Evolutionary conservation across 2,888 invertebrate species (phyloP), one percentile per base, ranked within the genome.

Genomic region (Papilio elwesi): DNA sequence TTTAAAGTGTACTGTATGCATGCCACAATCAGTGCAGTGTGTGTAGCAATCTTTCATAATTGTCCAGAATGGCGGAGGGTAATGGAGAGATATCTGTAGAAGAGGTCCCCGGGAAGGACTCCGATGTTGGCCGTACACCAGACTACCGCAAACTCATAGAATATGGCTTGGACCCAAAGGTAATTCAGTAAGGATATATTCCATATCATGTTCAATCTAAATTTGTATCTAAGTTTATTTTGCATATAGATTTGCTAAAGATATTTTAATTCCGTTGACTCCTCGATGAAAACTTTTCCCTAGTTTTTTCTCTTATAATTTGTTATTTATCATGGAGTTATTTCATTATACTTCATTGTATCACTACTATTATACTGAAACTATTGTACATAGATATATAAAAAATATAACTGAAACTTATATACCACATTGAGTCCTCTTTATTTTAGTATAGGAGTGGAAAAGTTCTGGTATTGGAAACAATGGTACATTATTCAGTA

Each of bases 81-180:
- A 97, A 97, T 95, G 97, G 96, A 95, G 96, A 97, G 95, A 95
- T 97, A 95, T 95, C 96, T 93, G 94, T 95, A 94, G 96, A 96
- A 94, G 96, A 96, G 93, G 92, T 91, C 86, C 95, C 95, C 90
- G 95, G 95, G 85, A 95, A 95, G 88, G 95, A 95, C 91, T 95
- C 95, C 84, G 95, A 96, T 86, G 91, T 94, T 88, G 95, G 96
- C 93, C 95, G 96, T 87, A 97, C 98, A 88, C 97, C 97, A 94
- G 98, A 98, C 94, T 98, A 97, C 94, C 96, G 97, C 90, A 98
- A 98, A 95, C 95, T 99, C 85, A 95, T 98, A 87, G 98, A 98
- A 89, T 98, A 98, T 96, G 99, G 99, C 93, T 96, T 99, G 92
- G 98, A 98, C 94, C 97, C 97, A 91, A 98, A 98, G 95, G 97